Conservation (phyloP, 2,113 vertebrate species). For the Serilophus lunatus region DNA sequence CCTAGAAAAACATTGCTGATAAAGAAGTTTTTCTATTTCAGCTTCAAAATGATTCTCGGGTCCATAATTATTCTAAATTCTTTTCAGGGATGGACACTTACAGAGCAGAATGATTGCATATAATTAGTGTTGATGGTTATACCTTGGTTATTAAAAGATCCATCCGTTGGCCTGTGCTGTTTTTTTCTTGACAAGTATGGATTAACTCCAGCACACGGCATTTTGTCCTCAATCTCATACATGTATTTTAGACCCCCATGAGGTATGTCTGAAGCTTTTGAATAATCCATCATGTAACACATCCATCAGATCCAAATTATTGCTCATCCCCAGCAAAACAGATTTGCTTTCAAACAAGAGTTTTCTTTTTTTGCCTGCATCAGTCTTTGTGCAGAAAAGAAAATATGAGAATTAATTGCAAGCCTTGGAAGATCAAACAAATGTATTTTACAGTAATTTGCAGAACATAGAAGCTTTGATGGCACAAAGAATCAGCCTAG, state of each 20-base stretch:
- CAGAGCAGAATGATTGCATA: not conserved
- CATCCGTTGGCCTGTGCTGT: not conserved
- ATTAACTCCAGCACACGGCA: not conserved
- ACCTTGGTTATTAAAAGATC: not conserved
- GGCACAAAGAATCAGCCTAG: not conserved
- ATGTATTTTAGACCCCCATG: not conserved
- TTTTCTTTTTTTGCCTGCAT: not conserved
- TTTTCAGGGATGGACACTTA: not conserved
- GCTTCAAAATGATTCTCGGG: not conserved
- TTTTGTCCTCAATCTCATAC: not conserved
- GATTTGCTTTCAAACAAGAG: not conserved
- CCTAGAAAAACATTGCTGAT: not conserved
- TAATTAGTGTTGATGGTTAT: not conserved
- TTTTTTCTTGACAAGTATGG: not conserved
- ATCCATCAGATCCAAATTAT: not conserved
- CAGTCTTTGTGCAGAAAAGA: not conserved
- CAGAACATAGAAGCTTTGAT: not conserved
- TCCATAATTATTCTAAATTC: not conserved
- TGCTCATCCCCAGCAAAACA: not conserved
- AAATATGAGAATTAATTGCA: not conserved
- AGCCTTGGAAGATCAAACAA: not conserved
- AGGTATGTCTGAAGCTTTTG: not conserved
- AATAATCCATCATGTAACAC: not conserved
- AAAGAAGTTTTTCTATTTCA: not conserved
- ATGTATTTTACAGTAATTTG: not conserved